phyloP scores from a whole-genome alignment of 1,140 invertebrate genomes.

The Lepidurus packardi region DNA sequence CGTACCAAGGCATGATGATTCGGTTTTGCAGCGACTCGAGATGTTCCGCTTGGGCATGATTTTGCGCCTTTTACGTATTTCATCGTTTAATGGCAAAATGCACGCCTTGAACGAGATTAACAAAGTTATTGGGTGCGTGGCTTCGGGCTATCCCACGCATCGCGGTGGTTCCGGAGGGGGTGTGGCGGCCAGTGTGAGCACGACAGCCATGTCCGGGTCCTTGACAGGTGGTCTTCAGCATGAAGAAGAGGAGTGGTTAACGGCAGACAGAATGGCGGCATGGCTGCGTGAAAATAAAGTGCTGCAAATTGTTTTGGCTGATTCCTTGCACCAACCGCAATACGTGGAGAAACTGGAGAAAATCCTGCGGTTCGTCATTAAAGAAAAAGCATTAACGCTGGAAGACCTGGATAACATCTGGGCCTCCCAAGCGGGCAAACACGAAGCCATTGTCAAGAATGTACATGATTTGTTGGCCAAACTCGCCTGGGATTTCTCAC shows the following conservation, averaged over 20 bases:
- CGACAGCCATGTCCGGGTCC: constrained; percentile 22
- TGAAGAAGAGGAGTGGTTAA: constrained; percentile 90
- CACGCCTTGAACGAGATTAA: constrained; percentile 98
- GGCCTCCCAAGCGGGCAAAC: constrained; percentile 88
- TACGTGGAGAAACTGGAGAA: constrained; percentile 98
- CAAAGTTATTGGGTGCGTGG: constrained; percentile 86
- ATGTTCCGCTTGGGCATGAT: constrained; percentile 96
- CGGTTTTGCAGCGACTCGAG: constrained; percentile 75
- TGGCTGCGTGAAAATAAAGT: constrained; percentile 97
- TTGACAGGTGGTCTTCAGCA: constrained; percentile 56
- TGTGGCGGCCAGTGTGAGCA: constrained; percentile 40
- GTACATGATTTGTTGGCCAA: constrained; percentile 94
- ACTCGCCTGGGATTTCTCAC: constrained; percentile 95
- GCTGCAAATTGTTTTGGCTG: constrained; percentile 87
- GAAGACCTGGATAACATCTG: constrained; percentile 91
- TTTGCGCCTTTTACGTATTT: constrained; percentile 79
- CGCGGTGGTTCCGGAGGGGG: constrained; percentile 41
- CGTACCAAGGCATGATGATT: constrained; percentile 72
- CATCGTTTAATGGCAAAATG: constrained; percentile 99
- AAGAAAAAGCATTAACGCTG: constrained; percentile 83
- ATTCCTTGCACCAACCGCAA: constrained; percentile 93
- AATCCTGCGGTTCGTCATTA: constrained; percentile 93
- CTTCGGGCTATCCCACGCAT: constrained; percentile 64
- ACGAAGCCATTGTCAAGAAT: constrained; percentile 94
- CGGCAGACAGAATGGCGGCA: constrained; percentile 71